These are phyloP conservation scores for Lepidurus apus DNA, from an alignment of 1,140 invertebrate species.

Conservation along the genomic window DNA sequence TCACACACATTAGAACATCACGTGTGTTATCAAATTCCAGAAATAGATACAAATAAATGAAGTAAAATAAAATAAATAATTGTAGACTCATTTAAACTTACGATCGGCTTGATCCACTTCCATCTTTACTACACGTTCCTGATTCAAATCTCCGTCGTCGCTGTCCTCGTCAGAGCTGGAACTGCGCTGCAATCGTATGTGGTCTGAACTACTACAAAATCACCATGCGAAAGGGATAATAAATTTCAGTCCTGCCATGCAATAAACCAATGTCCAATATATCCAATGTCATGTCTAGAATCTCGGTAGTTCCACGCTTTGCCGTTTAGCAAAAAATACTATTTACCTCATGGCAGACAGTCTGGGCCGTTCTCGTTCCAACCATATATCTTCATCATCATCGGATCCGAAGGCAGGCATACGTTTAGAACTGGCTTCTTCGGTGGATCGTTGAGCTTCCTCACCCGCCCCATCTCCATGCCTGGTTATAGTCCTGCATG, in stretches of 20 bases:
- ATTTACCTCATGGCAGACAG: constrained; percentile 11
- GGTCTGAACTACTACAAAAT: neutral
- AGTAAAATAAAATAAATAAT: neutral
- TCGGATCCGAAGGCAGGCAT: neutral
- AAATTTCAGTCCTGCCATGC: neutral
- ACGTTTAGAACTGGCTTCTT: neutral
- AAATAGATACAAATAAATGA: no score
- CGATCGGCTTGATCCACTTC: neutral
- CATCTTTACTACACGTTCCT: neutral
- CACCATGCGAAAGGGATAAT: neutral
- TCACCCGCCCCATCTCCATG: neutral
- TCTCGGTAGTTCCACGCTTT: no score
- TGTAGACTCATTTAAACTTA: neutral
- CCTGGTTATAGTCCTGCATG: neutral
- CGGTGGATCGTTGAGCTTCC: neutral
- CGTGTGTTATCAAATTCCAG: no score
- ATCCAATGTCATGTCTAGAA: no score
- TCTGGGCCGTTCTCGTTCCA: neutral
- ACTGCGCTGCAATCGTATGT: constrained; percentile 13
- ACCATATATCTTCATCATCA: neutral
- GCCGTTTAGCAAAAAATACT: neutral
- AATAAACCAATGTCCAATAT: neutral
- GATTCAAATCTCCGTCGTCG: neutral
- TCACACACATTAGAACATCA: no score
- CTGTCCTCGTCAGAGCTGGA: neutral